Evolutionary conservation across 2,113 vertebrate genomes (phyloP), one percentile per base, ranked within the genome.

Genomic region (Proterorhinus semilunaris): DNA sequence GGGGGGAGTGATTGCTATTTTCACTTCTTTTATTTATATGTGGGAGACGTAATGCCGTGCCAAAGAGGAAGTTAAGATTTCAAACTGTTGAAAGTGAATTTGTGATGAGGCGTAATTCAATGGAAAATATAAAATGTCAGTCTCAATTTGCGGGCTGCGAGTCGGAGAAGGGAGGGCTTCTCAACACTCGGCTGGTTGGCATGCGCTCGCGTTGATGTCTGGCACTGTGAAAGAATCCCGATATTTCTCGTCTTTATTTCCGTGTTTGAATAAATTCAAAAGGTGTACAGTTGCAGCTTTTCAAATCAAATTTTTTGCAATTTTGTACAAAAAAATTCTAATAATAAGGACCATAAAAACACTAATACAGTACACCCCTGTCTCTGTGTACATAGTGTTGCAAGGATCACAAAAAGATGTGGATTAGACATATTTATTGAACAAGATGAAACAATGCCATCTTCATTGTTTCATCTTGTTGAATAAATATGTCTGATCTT

Each of bases 81-180:
- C 71, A 82, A 88, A 83, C 80, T 83, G 81, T 87, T 90, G 81
- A 90, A 91, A 90, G 87, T 86, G 88, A 88, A 87, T 89, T 83
- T 76, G 62, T 62, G 66, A 90, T 89, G 82, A 89, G 83, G 67
- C 69, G 75, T 87, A 90, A 88, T 83, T 86, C 88, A 83, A 83
- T 80, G 75, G 83, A 86, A 90, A 86, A 86, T 82, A 85, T 85
- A 78, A 88, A 86, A 81, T 15, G 82, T 85, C 85, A 86, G 71
- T 87, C 78, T 81, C 71, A 64, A 83, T 88, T 76, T 55, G 68
- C 55, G 59, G 50, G 36, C 57, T 9, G 68, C 55, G 59, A 47
- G 36, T 53, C 8, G 49, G 72, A 75, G 76, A 72, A 75, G 63
- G 72, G 70, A 75, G 76, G 27, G 68, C 46, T 51, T 62, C 68